These are phyloP conservation scores for Lepidocyrtoides sp. DNA, from an alignment of 2,888 invertebrate species.

Conservation along the genomic window DNA sequence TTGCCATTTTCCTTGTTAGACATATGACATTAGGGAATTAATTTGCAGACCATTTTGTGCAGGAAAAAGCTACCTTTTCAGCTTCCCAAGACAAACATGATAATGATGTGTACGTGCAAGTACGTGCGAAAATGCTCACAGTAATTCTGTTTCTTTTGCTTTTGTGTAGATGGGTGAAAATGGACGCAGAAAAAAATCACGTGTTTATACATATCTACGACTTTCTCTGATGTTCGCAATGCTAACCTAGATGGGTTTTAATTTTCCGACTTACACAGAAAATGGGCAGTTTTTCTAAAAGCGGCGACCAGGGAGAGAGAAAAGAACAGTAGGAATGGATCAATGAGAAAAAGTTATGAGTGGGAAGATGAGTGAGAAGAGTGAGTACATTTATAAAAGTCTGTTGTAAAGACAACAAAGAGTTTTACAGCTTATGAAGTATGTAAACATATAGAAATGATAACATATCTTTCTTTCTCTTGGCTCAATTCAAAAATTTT, in stretches of 20 bases:
- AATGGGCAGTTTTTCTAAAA: background rate
- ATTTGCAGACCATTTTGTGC: background rate
- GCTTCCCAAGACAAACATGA: background rate
- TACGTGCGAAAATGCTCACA: background rate
- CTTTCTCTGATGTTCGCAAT: too few species aligned
- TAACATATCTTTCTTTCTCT: too few species aligned
- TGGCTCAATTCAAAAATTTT: too few species aligned
- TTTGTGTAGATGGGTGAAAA: too few species aligned
- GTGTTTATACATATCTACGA: too few species aligned
- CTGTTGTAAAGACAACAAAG: too few species aligned
- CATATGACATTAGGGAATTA: conserved; percentile 10
- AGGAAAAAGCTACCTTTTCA: background rate
- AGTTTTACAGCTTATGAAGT: too few species aligned
- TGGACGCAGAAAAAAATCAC: background rate
- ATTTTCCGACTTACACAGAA: too few species aligned
- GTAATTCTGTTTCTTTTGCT: too few species aligned
- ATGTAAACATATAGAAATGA: too few species aligned
- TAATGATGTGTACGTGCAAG: background rate
- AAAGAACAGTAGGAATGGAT: background rate
- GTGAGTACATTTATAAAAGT: background rate
- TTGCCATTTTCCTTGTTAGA: background rate
- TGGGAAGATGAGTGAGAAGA: background rate
- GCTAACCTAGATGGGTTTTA: too few species aligned
- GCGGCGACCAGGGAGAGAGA: background rate
- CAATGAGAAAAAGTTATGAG: background rate